These are phyloP conservation scores for Eurytoma californica DNA, from an alignment of 2,888 invertebrate genomes.

Conservation along the genomic window DNA sequence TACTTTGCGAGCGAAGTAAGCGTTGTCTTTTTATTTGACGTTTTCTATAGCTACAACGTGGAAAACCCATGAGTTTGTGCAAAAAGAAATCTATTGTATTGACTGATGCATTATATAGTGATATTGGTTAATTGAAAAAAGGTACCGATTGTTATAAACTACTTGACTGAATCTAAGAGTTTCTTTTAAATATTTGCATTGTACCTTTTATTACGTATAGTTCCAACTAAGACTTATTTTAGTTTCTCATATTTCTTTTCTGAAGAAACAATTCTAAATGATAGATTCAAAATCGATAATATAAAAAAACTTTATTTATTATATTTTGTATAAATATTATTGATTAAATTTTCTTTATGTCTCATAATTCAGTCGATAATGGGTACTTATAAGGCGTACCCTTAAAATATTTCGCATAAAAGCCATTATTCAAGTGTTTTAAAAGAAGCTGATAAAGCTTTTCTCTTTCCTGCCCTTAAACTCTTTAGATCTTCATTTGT, in stretches of 20 bases:
- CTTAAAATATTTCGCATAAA: conserved; percentile 25
- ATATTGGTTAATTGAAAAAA: conserved; percentile 12
- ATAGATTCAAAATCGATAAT: conserved; percentile 29
- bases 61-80: background rate
- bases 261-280: conserved; percentile 6
- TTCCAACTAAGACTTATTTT: conserved; percentile 26
- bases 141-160: background rate
- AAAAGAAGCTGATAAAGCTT: conserved; percentile 15
- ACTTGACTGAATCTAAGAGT: background rate
- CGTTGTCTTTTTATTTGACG: background rate
- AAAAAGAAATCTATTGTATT: conserved; percentile 6
- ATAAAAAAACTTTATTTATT: conserved; percentile 46
- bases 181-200: conserved; percentile 8
- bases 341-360: conserved; percentile 34
- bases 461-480: background rate
- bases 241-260: background rate
- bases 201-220: background rate
- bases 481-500: conserved; percentile 20
- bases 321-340: conserved; percentile 28
- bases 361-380: conserved; percentile 38
- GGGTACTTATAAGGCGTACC: background rate
- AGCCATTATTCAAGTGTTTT: conserved; percentile 22
- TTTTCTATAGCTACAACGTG: background rate
- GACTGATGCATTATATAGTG: background rate
- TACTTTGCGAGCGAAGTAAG: background rate